Evolutionary conservation across 2,888 invertebrate genomes (phyloP), one percentile per base, ranked within the genome.

Genomic region (Hyposoter didymator): DNA sequence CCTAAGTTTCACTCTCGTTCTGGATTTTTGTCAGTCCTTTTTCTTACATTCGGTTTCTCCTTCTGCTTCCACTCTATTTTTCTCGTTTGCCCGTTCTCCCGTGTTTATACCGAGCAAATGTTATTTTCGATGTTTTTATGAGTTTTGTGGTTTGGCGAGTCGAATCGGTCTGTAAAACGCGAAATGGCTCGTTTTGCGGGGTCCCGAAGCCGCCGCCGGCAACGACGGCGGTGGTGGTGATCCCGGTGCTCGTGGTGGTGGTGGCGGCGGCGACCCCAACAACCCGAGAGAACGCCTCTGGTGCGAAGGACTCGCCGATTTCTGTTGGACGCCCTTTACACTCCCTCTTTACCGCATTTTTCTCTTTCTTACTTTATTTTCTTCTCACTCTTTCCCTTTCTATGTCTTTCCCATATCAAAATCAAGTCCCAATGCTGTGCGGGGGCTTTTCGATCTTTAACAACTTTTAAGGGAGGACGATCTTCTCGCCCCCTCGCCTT

Each of bases 141-240:
- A 87, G 88, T 88, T 88, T 88, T 88, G 88, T 78, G 88, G 88
- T 88, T 88, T 87, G 84, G 86, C 87, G 87, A 87, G 87, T 87
- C 87, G 87, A 87, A 87, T 87, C 86, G 83, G 86, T 86, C 86
- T 81, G 86, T 86, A 86, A 86, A 86, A 86, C 78, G 83, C 86
- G 86, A 86, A 86, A 86, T 86, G 86, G 86, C 86, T 86, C 86
- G 86, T 86, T 86, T 81, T 78, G 74, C 81, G 76, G 80, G 85
- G 83, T 76, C 83, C 74, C 80, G 83, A 86, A 76, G 83, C 74
- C 80, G 85, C 80, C 79, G 83, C 78, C 66, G 81, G 81, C 81
- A 47, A 55, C 45, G 45, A 39, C 49, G 66, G 55, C 28, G 59
- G 67, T 69, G 73, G 52, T 73, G 72, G 45, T 73, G 80, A n/a